Conservation (phyloP, 1,140 invertebrate genomes). For the Trachymyrmex cornetzi region DNA sequence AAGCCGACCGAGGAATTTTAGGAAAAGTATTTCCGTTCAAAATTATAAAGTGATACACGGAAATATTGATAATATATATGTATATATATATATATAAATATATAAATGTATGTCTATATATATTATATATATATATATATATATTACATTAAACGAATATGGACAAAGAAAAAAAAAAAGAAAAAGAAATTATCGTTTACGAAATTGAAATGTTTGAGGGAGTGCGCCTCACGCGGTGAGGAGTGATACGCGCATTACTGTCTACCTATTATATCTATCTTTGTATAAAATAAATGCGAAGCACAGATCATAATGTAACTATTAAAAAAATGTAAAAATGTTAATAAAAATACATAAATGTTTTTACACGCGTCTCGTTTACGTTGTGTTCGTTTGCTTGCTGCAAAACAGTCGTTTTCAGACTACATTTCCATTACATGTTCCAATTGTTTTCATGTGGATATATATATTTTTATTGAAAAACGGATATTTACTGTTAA, state of each 20-base stretch:
- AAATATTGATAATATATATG: conserved; percentile 47
- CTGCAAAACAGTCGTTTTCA: background rate
- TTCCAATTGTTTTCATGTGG: background rate
- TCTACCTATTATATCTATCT: conserved; percentile 77
- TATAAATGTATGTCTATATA: conserved; percentile 24
- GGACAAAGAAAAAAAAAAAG: conserved; percentile 28
- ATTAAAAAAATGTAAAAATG: conserved; percentile 83
- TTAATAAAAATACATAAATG: conserved; percentile 85
- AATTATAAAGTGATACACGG: conserved; percentile 41
- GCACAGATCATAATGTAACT: conserved; percentile 81
- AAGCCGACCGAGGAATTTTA: conserved; percentile 34
- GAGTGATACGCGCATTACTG: conserved; percentile 69
- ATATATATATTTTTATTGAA: background rate
- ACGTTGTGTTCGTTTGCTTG: background rate
- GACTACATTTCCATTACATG: background rate
- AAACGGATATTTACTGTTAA: too few relatives aligned
- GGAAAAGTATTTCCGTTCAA: conserved; percentile 73
- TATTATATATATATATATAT: conserved; percentile 64
- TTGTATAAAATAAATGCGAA: conserved; percentile 83
- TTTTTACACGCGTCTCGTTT: conserved; percentile 78
- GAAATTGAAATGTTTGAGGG: conserved; percentile 64
- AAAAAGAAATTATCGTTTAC: conserved; percentile 63
- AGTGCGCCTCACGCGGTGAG: conserved; percentile 6
- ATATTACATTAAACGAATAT: conserved; percentile 52
- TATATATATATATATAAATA: too few relatives aligned